A percentile compares a stretch with the other conserved stretches of the same genome.
These are phyloP conservation scores for Zootermopsis nevadensis DNA, from an alignment of 2,888 invertebrate genomes.

Conservation along the genomic window DNA sequence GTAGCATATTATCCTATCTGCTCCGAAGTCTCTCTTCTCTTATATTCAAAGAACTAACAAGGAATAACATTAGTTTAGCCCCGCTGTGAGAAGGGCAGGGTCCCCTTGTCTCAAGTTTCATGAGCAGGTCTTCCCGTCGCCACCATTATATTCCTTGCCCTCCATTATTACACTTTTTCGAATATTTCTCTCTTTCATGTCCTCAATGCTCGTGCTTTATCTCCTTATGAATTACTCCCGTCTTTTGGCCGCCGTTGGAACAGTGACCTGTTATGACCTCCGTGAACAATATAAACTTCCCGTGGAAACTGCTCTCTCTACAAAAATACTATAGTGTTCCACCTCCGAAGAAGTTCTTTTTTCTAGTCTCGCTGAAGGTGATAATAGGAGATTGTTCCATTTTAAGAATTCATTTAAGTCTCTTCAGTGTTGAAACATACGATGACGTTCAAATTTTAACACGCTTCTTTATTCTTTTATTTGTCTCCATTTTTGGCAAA, in stretches of 20 bases:
- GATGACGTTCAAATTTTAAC: too few relatives aligned
- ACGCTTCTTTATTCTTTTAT: too few relatives aligned
- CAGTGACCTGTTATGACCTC: slow-evolving; percentile 35
- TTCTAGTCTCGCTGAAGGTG: too few relatives aligned
- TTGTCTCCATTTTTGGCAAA: too few relatives aligned
- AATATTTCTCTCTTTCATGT: slow-evolving; percentile 29
- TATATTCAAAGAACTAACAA: slow-evolving; percentile 39
- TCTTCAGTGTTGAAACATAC: too few relatives aligned
- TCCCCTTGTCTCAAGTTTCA: slow-evolving; percentile 39
- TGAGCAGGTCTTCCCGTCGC: slow-evolving; percentile 39
- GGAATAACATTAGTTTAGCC: slow-evolving; percentile 49
- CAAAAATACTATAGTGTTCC: background rate
- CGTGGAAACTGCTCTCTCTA: background rate
- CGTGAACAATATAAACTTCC: background rate
- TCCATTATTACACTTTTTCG: slow-evolving; percentile 35
- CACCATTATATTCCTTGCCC: slow-evolving; percentile 38
- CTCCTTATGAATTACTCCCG: slow-evolving; percentile 42
- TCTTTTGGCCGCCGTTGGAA: slow-evolving; percentile 26
- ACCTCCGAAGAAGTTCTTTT: background rate
- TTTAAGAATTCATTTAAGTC: too few relatives aligned
- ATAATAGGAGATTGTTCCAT: too few relatives aligned
- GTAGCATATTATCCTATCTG: slow-evolving; percentile 44
- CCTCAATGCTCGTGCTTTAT: slow-evolving; percentile 46
- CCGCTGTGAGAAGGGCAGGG: slow-evolving; percentile 37
- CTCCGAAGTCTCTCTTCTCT: slow-evolving; percentile 40